Conservation (phyloP, 2,797 vertebrate species). For the Scarus forsteni region DNA sequence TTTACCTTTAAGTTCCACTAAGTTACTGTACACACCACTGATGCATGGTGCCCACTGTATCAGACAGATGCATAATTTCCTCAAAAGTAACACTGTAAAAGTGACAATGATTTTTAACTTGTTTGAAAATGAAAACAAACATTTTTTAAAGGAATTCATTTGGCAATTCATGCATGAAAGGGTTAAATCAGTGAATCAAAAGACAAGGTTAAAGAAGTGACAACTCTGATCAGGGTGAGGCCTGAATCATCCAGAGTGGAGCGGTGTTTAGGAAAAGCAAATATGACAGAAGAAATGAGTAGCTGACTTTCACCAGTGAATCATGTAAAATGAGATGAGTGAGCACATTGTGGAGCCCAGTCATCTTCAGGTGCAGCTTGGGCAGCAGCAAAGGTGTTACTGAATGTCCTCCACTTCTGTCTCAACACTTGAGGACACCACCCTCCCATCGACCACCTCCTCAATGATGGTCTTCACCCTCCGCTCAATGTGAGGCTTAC, state of each 20-base stretch:
- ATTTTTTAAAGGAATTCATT: too few species aligned
- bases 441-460: constrained; percentile 71
- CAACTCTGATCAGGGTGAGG: too few species aligned
- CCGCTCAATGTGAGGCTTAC: constrained; percentile 69
- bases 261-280: too few species aligned
- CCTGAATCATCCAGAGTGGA: not conserved
- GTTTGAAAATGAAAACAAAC: too few species aligned
- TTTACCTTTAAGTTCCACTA: too few species aligned
- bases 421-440: constrained; percentile 55
- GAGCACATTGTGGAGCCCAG: not conserved
- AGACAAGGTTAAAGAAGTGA: not conserved
- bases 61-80: too few species aligned
- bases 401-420: constrained; percentile 53
- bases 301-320: not conserved
- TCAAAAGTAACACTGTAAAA: too few species aligned
- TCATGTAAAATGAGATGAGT: not conserved
- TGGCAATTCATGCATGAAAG: too few species aligned
- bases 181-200: not conserved
- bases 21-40: too few species aligned
- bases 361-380: not conserved
- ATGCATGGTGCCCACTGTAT: too few species aligned
- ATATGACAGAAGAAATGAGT: not conserved
- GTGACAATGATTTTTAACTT: too few species aligned
- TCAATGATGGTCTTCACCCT: constrained; percentile 75
- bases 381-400: constrained; percentile 21